Evolutionary conservation across 1,140 invertebrate genomes (phyloP).

Genomic region (Leptonema lineaticorne): DNA sequence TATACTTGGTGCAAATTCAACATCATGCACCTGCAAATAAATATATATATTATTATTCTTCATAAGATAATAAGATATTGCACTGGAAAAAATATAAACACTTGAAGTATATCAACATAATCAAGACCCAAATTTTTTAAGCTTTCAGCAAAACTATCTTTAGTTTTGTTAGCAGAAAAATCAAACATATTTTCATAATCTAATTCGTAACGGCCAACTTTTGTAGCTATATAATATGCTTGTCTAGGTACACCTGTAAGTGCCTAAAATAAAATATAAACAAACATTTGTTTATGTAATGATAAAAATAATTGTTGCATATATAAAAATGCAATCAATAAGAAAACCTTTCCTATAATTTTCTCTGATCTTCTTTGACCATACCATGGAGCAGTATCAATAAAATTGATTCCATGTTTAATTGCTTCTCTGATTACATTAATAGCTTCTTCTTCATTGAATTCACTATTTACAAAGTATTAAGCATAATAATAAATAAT

Average conservation of each 20-base stretch:
- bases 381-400: conserved; percentile 91
- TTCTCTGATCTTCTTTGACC: conserved; percentile 82
- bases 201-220: conserved; percentile 81
- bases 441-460: conserved; percentile 62
- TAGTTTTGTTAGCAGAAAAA: conserved; percentile 75
- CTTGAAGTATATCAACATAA: conserved; percentile 89
- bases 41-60: neutral
- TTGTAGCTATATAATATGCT: conserved; percentile 90
- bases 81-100: conserved; percentile 43
- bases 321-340: neutral
- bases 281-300: neutral
- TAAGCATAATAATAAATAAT: neutral
- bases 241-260: conserved; percentile 75
- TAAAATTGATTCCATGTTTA: conserved; percentile 82
- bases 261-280: conserved; percentile 59
- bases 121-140: conserved; percentile 72
- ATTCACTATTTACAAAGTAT: conserved; percentile 16
- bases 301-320: neutral
- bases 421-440: conserved; percentile 70
- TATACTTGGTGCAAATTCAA: conserved; percentile 81
- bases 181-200: conserved; percentile 81
- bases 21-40: conserved; percentile 77
- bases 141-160: conserved; percentile 75
- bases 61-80: neutral
- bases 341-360: conserved; percentile 74